phyloP scores from a whole-genome alignment of 1,140 invertebrate genomes.

The Zeugodacus cucurbitae region DNA sequence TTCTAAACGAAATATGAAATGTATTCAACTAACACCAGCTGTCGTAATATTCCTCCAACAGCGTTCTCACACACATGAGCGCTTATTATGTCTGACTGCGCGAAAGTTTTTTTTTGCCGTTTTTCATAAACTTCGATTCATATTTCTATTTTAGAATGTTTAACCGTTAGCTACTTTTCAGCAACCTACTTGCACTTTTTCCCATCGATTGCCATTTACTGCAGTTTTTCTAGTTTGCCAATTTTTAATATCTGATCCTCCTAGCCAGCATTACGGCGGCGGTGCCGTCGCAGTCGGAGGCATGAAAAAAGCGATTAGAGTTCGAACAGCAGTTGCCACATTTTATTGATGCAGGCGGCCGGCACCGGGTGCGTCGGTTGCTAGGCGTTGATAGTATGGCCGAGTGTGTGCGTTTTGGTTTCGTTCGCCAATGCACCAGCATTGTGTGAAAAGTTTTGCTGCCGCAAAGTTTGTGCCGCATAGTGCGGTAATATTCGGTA shows the following conservation, averaged over 20 bases:
- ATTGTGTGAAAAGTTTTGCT: conserved; percentile 26
- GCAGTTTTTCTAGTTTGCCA: not conserved
- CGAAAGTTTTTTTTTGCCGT: not conserved
- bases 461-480: conserved; percentile 6
- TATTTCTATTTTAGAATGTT: not conserved
- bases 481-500: not conserved
- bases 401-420: not conserved
- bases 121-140: not conserved
- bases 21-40: too few relatives aligned
- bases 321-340: conserved; percentile 21
- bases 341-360: conserved; percentile 6
- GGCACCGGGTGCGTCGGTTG: not conserved
- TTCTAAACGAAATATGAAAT: too few relatives aligned
- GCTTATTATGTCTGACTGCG: not conserved
- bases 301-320: not conserved
- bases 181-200: not conserved
- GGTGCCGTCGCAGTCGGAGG: not conserved
- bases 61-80: not conserved
- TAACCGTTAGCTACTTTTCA: not conserved
- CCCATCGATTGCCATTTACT: not conserved
- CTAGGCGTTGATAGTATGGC: not conserved
- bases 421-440: conserved; percentile 13
- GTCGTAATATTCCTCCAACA: too few relatives aligned
- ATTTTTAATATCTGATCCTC: conserved; percentile 7
- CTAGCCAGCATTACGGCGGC: too few relatives aligned